These are phyloP conservation scores for Galemys pyrenaicus DNA, from an alignment of 2,113 vertebrate species.

Conservation along the genomic window DNA sequence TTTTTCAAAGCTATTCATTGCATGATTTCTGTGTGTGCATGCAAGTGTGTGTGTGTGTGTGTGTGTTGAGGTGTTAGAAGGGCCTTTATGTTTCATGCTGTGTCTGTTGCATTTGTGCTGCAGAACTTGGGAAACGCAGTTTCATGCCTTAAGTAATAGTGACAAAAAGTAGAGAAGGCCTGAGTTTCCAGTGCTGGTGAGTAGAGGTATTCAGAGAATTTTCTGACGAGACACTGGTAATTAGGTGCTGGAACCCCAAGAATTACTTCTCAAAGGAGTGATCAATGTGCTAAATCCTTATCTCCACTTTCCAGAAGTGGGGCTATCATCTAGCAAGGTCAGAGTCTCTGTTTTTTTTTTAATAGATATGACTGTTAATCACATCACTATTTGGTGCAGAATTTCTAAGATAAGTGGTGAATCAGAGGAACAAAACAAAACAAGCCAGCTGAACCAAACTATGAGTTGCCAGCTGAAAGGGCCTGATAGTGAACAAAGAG, in stretches of 20 bases:
- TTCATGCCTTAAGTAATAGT: background rate
- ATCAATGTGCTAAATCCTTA: background rate
- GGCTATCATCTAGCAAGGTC: background rate
- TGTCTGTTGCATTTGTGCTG: background rate
- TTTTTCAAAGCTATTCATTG: background rate
- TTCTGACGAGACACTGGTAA: background rate
- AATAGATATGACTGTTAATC: background rate
- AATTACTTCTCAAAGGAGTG: background rate
- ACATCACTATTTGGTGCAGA: background rate
- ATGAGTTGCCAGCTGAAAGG: background rate
- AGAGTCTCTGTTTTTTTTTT: constrained; percentile 25
- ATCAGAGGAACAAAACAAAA: background rate
- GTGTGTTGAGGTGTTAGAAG: background rate
- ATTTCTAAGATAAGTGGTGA: background rate
- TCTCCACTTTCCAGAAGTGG: background rate
- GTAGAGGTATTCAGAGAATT: background rate
- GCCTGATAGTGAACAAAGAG: background rate
- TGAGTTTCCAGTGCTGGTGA: background rate
- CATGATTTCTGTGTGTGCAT: fast-evolving
- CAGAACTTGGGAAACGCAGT: background rate
- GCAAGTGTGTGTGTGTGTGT: background rate
- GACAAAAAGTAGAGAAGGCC: background rate
- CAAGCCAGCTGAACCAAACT: background rate
- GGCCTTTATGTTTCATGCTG: background rate
- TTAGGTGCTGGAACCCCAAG: background rate